A percentile compares a stretch with the other conserved stretches of the same genome.
These are phyloP conservation scores for Limnephilus marmoratus DNA, from an alignment of 2,888 invertebrate species.

Conservation along the genomic window DNA sequence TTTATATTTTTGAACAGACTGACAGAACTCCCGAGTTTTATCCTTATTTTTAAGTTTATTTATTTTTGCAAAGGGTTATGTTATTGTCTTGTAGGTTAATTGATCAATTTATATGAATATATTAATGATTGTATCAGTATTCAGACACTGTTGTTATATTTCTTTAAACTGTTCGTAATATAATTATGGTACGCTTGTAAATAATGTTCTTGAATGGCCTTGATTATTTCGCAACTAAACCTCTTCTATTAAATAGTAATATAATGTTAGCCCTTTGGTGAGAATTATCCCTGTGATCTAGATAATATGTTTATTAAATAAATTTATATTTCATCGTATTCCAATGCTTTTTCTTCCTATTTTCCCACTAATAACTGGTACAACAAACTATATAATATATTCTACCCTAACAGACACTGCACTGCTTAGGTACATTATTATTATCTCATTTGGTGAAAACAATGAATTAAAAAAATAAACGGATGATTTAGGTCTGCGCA, in stretches of 20 bases:
- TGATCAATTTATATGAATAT: neutral
- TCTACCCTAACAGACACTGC: neutral
- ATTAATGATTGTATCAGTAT: neutral
- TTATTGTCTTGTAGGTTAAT: neutral
- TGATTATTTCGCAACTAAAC: neutral
- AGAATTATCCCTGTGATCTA: constrained; percentile 36
- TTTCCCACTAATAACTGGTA: neutral
- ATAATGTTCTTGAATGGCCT: neutral
- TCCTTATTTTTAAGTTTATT: constrained; percentile 21
- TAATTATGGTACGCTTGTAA: neutral
- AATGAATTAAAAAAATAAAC: neutral
- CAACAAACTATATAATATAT: neutral
- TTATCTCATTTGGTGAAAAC: neutral
- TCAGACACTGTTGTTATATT: neutral
- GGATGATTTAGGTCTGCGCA: neutral
- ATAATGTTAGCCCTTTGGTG: constrained; percentile 20
- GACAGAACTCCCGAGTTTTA: neutral
- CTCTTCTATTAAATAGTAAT: neutral
- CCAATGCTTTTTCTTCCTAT: neutral
- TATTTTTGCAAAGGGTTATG: constrained; percentile 18
- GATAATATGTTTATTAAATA: constrained; percentile 40
- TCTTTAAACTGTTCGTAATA: neutral
- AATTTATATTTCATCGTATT: constrained; percentile 30
- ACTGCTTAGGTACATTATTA: neutral
- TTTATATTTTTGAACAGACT: constrained; percentile 8